Evolutionary conservation across 2,113 vertebrate species (phyloP), one percentile per base, ranked within the genome.

Genomic region (Eclectus roratus): DNA sequence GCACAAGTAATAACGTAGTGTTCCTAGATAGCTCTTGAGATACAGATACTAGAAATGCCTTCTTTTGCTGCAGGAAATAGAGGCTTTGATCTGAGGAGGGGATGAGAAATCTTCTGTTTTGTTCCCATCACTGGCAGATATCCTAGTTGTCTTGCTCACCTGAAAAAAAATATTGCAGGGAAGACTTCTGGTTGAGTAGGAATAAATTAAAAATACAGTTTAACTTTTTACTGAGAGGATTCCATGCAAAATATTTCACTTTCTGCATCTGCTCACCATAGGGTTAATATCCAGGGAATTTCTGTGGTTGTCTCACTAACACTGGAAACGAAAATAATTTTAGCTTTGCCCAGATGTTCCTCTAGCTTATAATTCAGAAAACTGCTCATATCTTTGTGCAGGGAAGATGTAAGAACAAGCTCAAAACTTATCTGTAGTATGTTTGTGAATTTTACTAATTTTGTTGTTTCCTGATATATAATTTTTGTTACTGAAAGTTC

Each of bases 111-210:
- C 17, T 85, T 37, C 15, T 87, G 14, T 1, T 66, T 23, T 66
- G 37, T 65, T 91, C 64, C 19, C 8, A 7, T 73, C 41, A 16
- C 19, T 63, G 28, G 17, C n/a, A 79, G 9, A 25, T 64, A 7
- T 55, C 21, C 17, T 21, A 17, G 10, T 49, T 4, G 72, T 72
- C 58, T 72, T 29, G 35, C 20, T 80, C 10, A 13, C 28, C 23
- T 63, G 49, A 11, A 52, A 46, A 52, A 74, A 13, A 1, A 8
- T 3, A 1, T 2, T 0, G 0, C 6, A 23, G 28, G 35, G 20
- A 55, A 49, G 8, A 31, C 14, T 41, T 44, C 11, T 20, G 43
- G 5, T 46, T 77, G 50, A 39, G 37, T 23, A 46, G n/a, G 17
- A 23, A 3, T 9, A 7, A 27, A 27, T 24, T 63, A 81, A 14